phyloP scores from a whole-genome alignment of 1,140 invertebrate species.

The Drosophila littoralis region DNA sequence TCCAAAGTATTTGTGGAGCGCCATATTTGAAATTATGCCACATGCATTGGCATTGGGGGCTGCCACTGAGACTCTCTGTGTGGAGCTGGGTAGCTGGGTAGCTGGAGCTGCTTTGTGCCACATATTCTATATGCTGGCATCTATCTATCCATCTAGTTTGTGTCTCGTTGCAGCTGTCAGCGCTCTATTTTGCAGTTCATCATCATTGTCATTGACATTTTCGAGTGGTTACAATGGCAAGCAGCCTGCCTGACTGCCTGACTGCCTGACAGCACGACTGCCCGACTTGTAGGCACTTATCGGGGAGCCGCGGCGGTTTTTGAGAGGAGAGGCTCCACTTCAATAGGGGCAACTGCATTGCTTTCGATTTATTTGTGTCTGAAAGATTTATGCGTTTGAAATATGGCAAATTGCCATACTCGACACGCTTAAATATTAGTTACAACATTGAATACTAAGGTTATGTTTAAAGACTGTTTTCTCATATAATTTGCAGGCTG shows the following conservation, averaged over 20 bases:
- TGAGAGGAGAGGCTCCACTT: slow-evolving; percentile 1
- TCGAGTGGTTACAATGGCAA: slow-evolving; percentile 80
- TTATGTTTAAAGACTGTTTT: neutral
- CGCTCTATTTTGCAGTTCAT: slow-evolving; percentile 80
- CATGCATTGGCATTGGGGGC: slow-evolving; percentile 51
- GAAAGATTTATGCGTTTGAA: slow-evolving; percentile 50
- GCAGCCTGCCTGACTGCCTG: slow-evolving; percentile 25
- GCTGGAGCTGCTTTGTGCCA: slow-evolving; percentile 38
- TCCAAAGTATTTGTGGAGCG: slow-evolving; percentile 74
- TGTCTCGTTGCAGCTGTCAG: slow-evolving; percentile 81
- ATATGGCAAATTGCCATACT: slow-evolving; percentile 46
- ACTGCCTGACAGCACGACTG: neutral
- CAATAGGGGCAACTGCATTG: slow-evolving; percentile 57
- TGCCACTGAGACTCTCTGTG: slow-evolving; percentile 1
- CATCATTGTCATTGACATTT: slow-evolving; percentile 83
- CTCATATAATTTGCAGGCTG: too few species aligned
- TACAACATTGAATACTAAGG: slow-evolving; percentile 14
- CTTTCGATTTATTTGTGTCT: slow-evolving; percentile 72
- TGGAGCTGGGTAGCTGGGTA: slow-evolving; percentile 7
- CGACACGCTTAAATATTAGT: slow-evolving; percentile 30
- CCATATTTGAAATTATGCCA: slow-evolving; percentile 82
- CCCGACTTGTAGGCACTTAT: slow-evolving; percentile 5
- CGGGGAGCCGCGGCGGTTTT: neutral
- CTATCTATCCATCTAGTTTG: slow-evolving; percentile 58
- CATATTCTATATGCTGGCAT: slow-evolving; percentile 51